Percentiles rank a stretch among this genome's conserved stretches.
These are phyloP conservation scores for Margarornis squamiger DNA, from an alignment of 2,797 vertebrate genomes.

Conservation along the genomic window DNA sequence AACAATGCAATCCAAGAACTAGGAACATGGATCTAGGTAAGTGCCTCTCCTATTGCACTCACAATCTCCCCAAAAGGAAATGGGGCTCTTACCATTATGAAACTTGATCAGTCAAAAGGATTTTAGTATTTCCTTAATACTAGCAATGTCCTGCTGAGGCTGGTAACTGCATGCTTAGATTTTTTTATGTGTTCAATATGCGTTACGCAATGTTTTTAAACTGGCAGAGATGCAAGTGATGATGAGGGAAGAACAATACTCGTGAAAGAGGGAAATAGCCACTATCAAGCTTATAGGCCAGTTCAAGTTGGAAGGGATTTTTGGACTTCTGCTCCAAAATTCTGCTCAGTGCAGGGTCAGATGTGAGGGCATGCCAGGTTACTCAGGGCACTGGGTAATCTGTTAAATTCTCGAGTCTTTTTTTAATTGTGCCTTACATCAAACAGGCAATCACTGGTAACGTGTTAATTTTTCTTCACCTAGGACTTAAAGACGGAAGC, in stretches of 20 bases:
- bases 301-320: background rate
- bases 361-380: background rate
- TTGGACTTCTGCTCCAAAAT: background rate
- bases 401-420: background rate
- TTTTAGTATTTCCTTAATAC: background rate
- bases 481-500: slow-evolving; percentile 89
- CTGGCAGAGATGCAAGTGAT: background rate
- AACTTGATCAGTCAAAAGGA: background rate
- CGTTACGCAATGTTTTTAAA: background rate
- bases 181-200: background rate
- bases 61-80: background rate
- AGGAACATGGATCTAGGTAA: slow-evolving; percentile 89
- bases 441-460: slow-evolving; percentile 1
- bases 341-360: background rate
- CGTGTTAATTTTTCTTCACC: slow-evolving; percentile 52
- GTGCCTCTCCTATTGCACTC: background rate
- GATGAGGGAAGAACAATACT: background rate
- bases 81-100: background rate
- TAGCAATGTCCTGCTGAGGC: background rate
- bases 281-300: background rate
- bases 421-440: background rate
- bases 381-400: background rate
- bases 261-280: background rate
- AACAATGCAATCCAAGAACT: slow-evolving; percentile 91
- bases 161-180: background rate